Conservation (phyloP, 2,888 invertebrate species). For the Resseliella maxima region DNA sequence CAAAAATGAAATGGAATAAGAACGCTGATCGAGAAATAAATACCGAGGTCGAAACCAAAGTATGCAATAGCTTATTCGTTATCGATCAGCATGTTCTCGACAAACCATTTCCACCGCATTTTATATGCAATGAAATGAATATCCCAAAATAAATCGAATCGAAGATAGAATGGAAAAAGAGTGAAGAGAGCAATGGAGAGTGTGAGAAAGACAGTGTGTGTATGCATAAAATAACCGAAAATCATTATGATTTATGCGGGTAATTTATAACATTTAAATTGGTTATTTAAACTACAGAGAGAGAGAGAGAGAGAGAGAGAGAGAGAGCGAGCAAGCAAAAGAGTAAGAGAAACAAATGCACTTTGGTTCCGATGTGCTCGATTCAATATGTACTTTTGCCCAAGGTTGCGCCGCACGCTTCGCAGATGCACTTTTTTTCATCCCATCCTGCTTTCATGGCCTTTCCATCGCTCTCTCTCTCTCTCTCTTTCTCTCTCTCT, state of each 20-base stretch:
- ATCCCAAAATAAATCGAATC: background rate
- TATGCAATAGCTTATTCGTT: slow-evolving; percentile 17
- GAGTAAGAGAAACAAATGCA: no score
- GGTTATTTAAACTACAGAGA: slow-evolving; percentile 26
- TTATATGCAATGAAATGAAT: background rate
- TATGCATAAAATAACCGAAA: slow-evolving; percentile 38
- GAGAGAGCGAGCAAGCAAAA: no score
- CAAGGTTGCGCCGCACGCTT: background rate
- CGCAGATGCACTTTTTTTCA: background rate
- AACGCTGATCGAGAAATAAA: background rate
- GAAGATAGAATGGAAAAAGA: no score
- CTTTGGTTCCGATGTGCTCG: background rate
- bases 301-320: no score
- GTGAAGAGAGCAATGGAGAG: no score
- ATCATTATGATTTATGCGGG: slow-evolving; percentile 23
- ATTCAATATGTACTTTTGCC: background rate
- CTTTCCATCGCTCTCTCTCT: background rate
- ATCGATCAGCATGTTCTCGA: slow-evolving; percentile 35
- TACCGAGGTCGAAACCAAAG: background rate
- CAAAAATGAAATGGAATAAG: no score
- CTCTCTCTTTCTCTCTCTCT: no score
- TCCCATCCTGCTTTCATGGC: background rate
- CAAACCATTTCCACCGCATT: background rate
- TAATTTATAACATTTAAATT: slow-evolving; percentile 31
- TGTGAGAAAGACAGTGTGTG: no score